Evolutionary conservation across 2,113 vertebrate species (phyloP).

Genomic region (Corvus cornix): DNA sequence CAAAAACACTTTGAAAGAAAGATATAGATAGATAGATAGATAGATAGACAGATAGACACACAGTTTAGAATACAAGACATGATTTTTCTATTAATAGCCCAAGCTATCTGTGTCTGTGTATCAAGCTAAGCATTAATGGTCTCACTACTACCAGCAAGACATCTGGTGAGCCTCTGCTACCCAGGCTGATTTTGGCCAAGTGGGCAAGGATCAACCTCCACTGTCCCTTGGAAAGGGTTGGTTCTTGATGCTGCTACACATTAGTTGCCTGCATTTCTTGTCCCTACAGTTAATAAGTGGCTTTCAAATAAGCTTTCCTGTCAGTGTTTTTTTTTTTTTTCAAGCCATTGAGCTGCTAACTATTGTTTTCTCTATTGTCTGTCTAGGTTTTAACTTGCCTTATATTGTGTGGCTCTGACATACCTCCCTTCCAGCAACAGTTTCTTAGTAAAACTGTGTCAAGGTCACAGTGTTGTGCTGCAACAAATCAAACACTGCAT

Average conservation of each 20-base stretch:
- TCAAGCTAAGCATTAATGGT: not conserved
- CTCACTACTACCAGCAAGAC: not conserved
- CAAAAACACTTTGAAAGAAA: not conserved
- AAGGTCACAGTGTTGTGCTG: not conserved
- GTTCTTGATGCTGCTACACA: not conserved
- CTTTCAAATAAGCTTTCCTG: not conserved
- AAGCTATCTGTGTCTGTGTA: not conserved
- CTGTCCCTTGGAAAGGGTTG: accelerated
- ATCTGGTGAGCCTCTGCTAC: not conserved
- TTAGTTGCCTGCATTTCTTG: not conserved
- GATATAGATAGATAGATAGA: not conserved
- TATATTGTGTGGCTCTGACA: not conserved
- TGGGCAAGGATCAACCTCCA: not conserved
- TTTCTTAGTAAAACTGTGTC: not conserved
- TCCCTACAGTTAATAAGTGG: not conserved
- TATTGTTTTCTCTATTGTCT: not conserved
- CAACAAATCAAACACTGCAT: not conserved
- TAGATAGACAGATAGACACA: not conserved
- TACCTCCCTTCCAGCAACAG: not conserved
- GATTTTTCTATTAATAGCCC: not conserved
- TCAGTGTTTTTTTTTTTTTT: not conserved
- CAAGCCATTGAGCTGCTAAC: not conserved
- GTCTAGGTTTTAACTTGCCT: not conserved
- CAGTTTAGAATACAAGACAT: not conserved
- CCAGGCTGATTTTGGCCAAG: not conserved